Evolutionary conservation across 2,888 invertebrate genomes (phyloP), one percentile per base, ranked within the genome.

Genomic region (Odontocolon sp.): DNA sequence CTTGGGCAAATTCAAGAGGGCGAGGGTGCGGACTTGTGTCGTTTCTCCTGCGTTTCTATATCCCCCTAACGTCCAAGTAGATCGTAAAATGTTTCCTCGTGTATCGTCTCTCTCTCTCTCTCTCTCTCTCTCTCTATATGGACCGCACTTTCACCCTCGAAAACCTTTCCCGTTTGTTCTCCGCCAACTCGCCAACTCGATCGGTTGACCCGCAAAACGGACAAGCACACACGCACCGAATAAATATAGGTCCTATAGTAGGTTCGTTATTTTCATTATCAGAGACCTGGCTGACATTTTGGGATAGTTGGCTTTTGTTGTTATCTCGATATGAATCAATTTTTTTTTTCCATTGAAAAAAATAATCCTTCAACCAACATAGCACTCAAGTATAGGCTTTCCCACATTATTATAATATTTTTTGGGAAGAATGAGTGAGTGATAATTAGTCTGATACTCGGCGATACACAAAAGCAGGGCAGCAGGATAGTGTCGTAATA

Each of bases 141-240:
- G n/a, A n/a, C n/a, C 26, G 67, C 42, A 50, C 57, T 40, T 50
- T 57, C 33, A n/a, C n/a, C n/a, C n/a, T 16, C 6, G 9, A 26
- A 28, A 9, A 23, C 42, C 47, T 68, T 63, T 77, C 52, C 76
- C 77, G 77, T 80, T 80, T 80, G 72, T 78, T 77, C 79, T 77
- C 74, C 79, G 72, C n/a, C n/a, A n/a, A n/a, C n/a, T 77, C 66
- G 77, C 74, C 67, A 67, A 67, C 77, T 70, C 75, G 68, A 77
- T 77, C 77, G 75, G 75, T 74, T 66, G 54, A 50, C 70, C 67
- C 59, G 59, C 66, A 57, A 54, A 77, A 47, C 63, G 68, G 57
- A 72, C 50, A 68, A 50, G 50, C 63, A 70, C 40, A 23, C 59
- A 18, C 47, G 70, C 36, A 45, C 45, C 38, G 38, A 33, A 67